These are phyloP conservation scores for Cheilosia impressa DNA, from an alignment of 2,888 invertebrate genomes.

Conservation along the genomic window DNA sequence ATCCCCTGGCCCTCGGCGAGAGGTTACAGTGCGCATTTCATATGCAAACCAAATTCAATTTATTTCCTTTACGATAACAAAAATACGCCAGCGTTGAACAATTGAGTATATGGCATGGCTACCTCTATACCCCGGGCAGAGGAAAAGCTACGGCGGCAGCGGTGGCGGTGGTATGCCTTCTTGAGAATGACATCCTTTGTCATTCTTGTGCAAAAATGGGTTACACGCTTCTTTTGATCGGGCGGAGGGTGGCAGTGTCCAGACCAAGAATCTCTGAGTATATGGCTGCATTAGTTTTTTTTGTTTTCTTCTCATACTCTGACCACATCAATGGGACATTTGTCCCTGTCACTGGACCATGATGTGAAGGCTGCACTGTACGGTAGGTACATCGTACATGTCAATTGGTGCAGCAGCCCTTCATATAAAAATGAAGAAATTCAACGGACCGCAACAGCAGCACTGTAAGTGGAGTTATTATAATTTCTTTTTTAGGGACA, in stretches of 20 bases:
- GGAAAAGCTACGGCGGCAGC: conserved; percentile 16
- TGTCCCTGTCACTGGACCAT: conserved; percentile 70
- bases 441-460: conserved; percentile 28
- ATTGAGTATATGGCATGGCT: conserved; percentile 30
- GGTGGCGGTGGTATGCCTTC: conserved; percentile 50
- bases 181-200: conserved; percentile 71
- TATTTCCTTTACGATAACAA: conserved; percentile 67
- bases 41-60: conserved; percentile 75
- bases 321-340: conserved; percentile 56
- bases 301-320: conserved; percentile 2
- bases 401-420: conserved; percentile 65
- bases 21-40: conserved; percentile 64
- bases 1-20: conserved; percentile 43
- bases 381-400: conserved; percentile 62
- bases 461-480: conserved; percentile 70
- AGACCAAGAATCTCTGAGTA: background rate
- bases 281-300: conserved; percentile 11
- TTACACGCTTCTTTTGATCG: conserved; percentile 63
- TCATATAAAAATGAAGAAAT: conserved; percentile 75
- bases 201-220: conserved; percentile 71
- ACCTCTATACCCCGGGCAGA: background rate
- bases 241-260: conserved; percentile 15
- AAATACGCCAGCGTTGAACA: conserved; percentile 47
- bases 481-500: conserved; percentile 71
- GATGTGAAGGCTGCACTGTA: conserved; percentile 54